Percentiles rank a stretch among this genome's conserved stretches.
Conservation (phyloP, 2,797 vertebrate genomes). For the Eulemur rubriventer region DNA sequence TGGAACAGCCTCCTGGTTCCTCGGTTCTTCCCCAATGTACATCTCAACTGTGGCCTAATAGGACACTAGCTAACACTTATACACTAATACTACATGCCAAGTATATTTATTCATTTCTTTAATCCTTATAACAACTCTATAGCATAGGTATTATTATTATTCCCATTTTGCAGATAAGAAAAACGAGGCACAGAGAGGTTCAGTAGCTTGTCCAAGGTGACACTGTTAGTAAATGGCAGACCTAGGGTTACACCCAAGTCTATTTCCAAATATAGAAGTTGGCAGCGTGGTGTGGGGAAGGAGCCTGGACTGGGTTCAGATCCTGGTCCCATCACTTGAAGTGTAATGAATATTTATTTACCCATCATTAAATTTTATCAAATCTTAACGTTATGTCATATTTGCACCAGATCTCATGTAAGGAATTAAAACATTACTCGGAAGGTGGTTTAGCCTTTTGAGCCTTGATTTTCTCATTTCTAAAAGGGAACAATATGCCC, state of each 20-base stretch:
- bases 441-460: neutral
- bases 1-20: neutral
- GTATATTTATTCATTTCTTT: neutral
- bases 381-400: conserved; percentile 59
- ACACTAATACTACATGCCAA: accelerated
- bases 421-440: conserved; percentile 41
- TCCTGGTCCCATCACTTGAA: neutral
- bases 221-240: neutral
- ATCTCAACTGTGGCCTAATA: neutral
- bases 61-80: neutral
- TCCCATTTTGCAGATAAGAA: neutral
- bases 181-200: neutral
- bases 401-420: conserved; percentile 56
- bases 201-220: neutral
- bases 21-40: neutral
- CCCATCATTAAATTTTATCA: conserved; percentile 41
- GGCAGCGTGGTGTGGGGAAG: neutral
- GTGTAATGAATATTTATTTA: conserved; percentile 46
- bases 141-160: neutral
- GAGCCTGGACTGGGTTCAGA: neutral
- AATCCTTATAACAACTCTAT: neutral
- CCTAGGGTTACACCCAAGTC: neutral
- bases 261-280: neutral
- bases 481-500: neutral
- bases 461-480: conserved; percentile 4